Conservation (phyloP, 1,140 invertebrate genomes). For the Microplitis demolitor region DNA sequence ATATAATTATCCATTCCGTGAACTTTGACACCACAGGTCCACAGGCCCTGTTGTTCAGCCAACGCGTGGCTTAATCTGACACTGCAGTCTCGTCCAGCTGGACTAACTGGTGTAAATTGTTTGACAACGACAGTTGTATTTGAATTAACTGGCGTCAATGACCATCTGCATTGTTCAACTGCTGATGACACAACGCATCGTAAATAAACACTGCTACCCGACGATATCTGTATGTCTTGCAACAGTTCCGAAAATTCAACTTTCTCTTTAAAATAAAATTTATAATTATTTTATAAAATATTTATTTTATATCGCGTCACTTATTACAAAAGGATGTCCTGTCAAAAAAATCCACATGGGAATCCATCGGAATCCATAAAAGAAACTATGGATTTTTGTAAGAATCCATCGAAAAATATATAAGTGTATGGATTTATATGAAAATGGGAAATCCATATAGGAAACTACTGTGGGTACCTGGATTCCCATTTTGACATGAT, state of each 20-base stretch:
- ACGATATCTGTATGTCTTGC: slow-evolving; percentile 56
- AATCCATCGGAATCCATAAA: too few relatives aligned
- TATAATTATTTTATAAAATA: too few relatives aligned
- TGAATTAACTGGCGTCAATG: slow-evolving; percentile 52
- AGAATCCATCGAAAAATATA: too few relatives aligned
- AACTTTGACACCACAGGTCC: slow-evolving; percentile 55
- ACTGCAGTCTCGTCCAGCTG: slow-evolving; percentile 55
- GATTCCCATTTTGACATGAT: too few relatives aligned
- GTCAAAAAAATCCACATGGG: too few relatives aligned
- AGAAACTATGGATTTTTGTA: too few relatives aligned
- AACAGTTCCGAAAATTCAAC: slow-evolving; percentile 57
- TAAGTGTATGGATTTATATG: too few relatives aligned
- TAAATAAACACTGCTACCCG: slow-evolving; percentile 50
- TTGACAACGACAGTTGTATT: slow-evolving; percentile 58
- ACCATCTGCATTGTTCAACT: slow-evolving; percentile 59
- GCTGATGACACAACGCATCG: slow-evolving; percentile 52
- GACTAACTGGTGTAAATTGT: slow-evolving; percentile 51
- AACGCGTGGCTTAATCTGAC: slow-evolving; percentile 52
- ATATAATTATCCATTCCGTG: slow-evolving; percentile 50
- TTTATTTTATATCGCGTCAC: too few relatives aligned
- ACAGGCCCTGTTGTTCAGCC: slow-evolving; percentile 52
- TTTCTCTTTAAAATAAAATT: slow-evolving; percentile 41
- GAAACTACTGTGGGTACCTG: too few relatives aligned
- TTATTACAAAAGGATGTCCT: too few relatives aligned
- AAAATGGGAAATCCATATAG: too few relatives aligned